Evolutionary conservation across 2,113 vertebrate genomes (phyloP).

Genomic region (Bungarus multicinctus): DNA sequence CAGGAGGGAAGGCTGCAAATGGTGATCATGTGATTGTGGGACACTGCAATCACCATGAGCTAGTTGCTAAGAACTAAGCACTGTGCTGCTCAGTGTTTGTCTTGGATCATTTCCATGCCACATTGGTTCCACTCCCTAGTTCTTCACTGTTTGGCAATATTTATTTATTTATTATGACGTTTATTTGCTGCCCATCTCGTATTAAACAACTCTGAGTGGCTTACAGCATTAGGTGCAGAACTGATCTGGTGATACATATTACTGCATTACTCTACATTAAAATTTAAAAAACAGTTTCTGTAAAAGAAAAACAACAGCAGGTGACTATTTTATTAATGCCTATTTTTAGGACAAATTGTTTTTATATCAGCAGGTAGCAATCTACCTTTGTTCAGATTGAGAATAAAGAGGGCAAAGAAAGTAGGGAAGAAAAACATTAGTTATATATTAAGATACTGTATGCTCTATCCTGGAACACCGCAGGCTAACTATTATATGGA

Average conservation of each 20-base stretch:
- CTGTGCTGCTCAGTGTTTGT: too few relatives aligned
- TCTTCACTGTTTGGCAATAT: background rate
- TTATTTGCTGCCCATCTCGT: background rate
- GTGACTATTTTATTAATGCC: background rate
- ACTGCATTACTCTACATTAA: background rate
- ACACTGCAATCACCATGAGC: background rate
- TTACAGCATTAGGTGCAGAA: background rate
- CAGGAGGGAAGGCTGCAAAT: background rate
- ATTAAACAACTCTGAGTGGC: background rate
- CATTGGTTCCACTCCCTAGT: background rate
- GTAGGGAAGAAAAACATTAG: background rate
- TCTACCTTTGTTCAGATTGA: background rate
- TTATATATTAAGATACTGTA: background rate
- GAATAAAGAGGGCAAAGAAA: background rate
- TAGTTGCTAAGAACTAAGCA: background rate
- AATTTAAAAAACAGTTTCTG: background rate
- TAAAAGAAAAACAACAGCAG: constrained; percentile 12
- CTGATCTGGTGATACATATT: background rate
- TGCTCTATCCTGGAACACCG: background rate
- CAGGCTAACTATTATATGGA: background rate
- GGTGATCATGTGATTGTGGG: background rate
- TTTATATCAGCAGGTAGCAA: background rate
- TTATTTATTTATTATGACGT: background rate
- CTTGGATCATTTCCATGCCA: background rate
- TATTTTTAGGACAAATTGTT: constrained; percentile 8